Base-by-base conservation (phyloP, 2,797 vertebrate species). In the Poecilia picta region DNA sequence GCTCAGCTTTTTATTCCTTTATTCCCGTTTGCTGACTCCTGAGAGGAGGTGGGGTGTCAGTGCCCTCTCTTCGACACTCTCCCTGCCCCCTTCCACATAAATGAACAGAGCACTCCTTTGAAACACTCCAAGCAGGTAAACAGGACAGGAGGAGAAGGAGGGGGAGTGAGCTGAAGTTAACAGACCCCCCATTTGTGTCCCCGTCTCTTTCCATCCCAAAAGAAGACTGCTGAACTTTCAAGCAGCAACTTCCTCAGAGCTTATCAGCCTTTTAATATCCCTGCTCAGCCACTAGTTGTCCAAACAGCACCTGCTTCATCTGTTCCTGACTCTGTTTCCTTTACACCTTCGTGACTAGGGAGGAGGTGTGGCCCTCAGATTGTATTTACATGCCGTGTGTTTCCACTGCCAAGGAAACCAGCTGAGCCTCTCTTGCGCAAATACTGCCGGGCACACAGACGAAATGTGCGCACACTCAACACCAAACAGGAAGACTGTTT, bases 331-430 rank as follows among this genome's bases (percentile, higher is more conserved):
- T 73, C 81, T 81, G 64, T 73, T 75, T 75, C 33, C 74, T 79
- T 81, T 76, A 83, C 75, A 71, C 86, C 85, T 73, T 87, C n/a
- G 45, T 76, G 45, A 31, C 74, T 77, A 45, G 36, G 75, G 80
- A 59, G 62, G 84, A 86, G 94, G 93, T 53, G 93, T 91, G 91
- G 91, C 87, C 74, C 80, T 25, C 55, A 10, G 75, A 12, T n/a
- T 77, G 15, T 90, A 87, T 94, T 92, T 92, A 89, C 88, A 89
- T 86, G 76, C 73, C 68, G 74, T 85, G 76, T 88, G 62, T 81
- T 88, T 90, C 86, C 84, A 90, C 83, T 85, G 77, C 90, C 93
- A 93, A 90, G 94, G 95, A 91, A 95, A 95, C 95, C 80, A 87
- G 85, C 89, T 90, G 59, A 93, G 87, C 90, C 91, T 93, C 92